Percentiles rank a stretch among this genome's conserved stretches.
Evolutionary conservation across 1,140 invertebrate genomes (phyloP).

Genomic region (Aphaenogaster rudis): DNA sequence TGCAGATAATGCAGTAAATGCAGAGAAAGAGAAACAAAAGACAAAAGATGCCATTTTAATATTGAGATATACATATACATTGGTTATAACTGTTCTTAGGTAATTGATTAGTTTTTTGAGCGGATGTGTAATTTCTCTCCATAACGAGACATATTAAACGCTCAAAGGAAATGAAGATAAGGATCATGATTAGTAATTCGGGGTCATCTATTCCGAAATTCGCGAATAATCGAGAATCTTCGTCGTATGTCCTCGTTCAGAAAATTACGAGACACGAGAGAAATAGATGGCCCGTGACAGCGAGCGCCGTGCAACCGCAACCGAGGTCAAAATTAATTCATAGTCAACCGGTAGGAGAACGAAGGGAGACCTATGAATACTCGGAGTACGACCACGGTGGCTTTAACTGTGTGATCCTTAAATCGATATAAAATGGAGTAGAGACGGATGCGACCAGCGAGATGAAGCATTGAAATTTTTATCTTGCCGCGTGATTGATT

Average conservation of each 20-base stretch:
- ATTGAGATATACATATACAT: background rate
- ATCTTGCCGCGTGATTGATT: conserved; percentile 63
- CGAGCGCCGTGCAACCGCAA: conserved; percentile 28
- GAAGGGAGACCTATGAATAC: conserved; percentile 64
- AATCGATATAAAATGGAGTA: background rate
- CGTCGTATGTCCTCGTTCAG: conserved; percentile 31
- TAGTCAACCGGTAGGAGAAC: conserved; percentile 54
- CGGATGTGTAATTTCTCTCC: background rate
- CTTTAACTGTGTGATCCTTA: conserved; percentile 31
- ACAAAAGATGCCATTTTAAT: background rate
- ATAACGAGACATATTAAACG: background rate
- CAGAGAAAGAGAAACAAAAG: background rate
- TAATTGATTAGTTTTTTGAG: background rate
- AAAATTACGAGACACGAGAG: conserved; percentile 74
- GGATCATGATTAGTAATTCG: conserved; percentile 48
- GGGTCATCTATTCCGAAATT: background rate
- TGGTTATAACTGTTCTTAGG: background rate
- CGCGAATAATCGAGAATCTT: conserved; percentile 46
- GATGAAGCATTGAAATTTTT: conserved; percentile 40
- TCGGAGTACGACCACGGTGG: conserved; percentile 18
- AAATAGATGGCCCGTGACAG: conserved; percentile 67
- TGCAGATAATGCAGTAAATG: background rate
- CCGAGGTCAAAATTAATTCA: conserved; percentile 74
- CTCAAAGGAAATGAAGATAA: background rate
- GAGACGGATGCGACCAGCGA: background rate